Percentiles rank a stretch among this genome's conserved stretches.
These are phyloP conservation scores for Balanococcus diminutus DNA, from an alignment of 2,888 invertebrate genomes.

Conservation along the genomic window DNA sequence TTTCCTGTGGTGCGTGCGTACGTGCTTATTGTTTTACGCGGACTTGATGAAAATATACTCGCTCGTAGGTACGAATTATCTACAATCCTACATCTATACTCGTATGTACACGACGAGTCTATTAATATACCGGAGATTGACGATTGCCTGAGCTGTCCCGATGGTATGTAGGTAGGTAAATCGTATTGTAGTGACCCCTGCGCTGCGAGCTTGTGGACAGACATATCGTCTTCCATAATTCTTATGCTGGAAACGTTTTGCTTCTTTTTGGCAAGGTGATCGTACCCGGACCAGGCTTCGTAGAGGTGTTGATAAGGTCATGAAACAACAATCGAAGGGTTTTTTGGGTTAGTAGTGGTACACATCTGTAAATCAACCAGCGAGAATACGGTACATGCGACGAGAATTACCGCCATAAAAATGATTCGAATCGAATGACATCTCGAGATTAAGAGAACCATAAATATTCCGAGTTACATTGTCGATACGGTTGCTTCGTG, in stretches of 20 bases:
- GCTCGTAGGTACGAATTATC: neutral
- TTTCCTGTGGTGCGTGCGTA: conserved; percentile 8
- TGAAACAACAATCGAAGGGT: neutral
- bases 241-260: neutral
- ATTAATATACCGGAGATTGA: neutral
- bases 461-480: neutral
- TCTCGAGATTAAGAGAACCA: no score
- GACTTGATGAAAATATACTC: neutral
- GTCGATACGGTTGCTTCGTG: neutral
- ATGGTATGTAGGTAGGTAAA: neutral
- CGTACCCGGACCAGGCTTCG: neutral
- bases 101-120: neutral
- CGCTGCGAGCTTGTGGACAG: no score
- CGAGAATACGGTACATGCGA: no score
- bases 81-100: no score
- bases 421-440: no score
- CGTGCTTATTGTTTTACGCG: conserved; percentile 19
- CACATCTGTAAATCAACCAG: neutral
- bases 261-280: neutral
- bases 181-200: neutral
- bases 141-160: neutral
- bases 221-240: no score
- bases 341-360: neutral
- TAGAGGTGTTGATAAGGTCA: neutral
- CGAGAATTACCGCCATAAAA: no score